These are phyloP conservation scores for zebrafish (Danio rerio) DNA, from an alignment of 2,113 vertebrate species.

Conservation along the genomic window DNA sequence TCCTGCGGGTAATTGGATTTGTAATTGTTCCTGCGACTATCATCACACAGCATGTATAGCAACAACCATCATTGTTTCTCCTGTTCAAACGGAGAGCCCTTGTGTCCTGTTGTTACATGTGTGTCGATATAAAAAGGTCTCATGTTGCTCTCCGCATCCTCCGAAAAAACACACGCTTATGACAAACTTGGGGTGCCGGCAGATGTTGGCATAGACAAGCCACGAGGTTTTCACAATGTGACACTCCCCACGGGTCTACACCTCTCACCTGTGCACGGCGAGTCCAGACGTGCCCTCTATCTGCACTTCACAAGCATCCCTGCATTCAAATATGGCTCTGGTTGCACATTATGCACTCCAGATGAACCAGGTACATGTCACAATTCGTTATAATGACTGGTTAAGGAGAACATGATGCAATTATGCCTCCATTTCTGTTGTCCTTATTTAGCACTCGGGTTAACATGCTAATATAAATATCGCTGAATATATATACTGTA, in stretches of 20 bases:
- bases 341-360: conserved; percentile 8
- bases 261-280: conserved; percentile 1
- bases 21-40: conserved; percentile 24
- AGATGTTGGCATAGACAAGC: conserved; percentile 46
- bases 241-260: conserved; percentile 5
- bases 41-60: conserved; percentile 41
- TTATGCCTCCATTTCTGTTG: not conserved
- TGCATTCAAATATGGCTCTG: conserved; percentile 11
- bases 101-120: conserved; percentile 46
- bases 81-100: conserved; percentile 18
- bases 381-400: not conserved
- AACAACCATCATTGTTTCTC: conserved; percentile 46
- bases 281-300: not conserved
- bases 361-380: conserved; percentile 14
- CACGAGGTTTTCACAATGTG: not conserved
- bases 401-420: not conserved
- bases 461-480: conserved; percentile 1
- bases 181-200: conserved; percentile 16
- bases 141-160: conserved; percentile 37
- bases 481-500: not conserved
- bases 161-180: not conserved
- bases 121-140: conserved; percentile 55
- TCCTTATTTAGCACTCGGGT: not conserved
- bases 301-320: not conserved
- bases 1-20: conserved; percentile 21